Evolutionary conservation across 2,888 invertebrate species (phyloP), one percentile per base, ranked within the genome.

Genomic region (Lingula anatina): DNA sequence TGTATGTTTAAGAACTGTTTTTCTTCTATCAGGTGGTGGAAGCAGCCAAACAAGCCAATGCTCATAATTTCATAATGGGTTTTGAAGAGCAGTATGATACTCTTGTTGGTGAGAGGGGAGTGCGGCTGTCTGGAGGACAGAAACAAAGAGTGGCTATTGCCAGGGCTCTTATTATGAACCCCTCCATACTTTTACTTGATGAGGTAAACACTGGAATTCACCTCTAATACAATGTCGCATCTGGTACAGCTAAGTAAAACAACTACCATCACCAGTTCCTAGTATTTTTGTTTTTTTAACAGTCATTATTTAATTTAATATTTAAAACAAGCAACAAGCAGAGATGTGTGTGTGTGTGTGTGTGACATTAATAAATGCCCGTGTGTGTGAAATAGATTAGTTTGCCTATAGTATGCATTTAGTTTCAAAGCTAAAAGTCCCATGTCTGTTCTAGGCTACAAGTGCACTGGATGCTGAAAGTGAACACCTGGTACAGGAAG

Each of bases 401-500:
- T n/a, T n/a, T n/a, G n/a, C n/a, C n/a, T n/a, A n/a, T n/a, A n/a
- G n/a, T n/a, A n/a, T n/a, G n/a, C n/a, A n/a, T n/a, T n/a, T n/a
- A n/a, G n/a, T n/a, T n/a, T n/a, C n/a, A n/a, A n/a, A n/a, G n/a
- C n/a, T n/a, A n/a, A n/a, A n/a, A n/a, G n/a, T n/a, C n/a, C n/a
- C n/a, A 4, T 40, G 20, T 40, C 2, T 31, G 39, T 44, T 54
- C 1, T 51, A 71, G 70, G 69, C 70, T n/a, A 71, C 70, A 0
- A 71, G 70, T 65, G 70, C 70, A 4, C 52, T 71, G 27, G 73
- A 73, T 64, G 69, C 71, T n/a, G 73, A 73, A 49, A 71, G 71
- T 55, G 73, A 73, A 54, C 68, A 71, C 49, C 53, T 71, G 43
- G 73, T 73, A 31, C 70, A 73, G 50, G 71, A 71, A 50, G 73